Percentiles rank a stretch among this genome's conserved stretches.
These are phyloP conservation scores for Holocentrus rufus DNA, from an alignment of 2,797 vertebrate genomes.

Conservation along the genomic window DNA sequence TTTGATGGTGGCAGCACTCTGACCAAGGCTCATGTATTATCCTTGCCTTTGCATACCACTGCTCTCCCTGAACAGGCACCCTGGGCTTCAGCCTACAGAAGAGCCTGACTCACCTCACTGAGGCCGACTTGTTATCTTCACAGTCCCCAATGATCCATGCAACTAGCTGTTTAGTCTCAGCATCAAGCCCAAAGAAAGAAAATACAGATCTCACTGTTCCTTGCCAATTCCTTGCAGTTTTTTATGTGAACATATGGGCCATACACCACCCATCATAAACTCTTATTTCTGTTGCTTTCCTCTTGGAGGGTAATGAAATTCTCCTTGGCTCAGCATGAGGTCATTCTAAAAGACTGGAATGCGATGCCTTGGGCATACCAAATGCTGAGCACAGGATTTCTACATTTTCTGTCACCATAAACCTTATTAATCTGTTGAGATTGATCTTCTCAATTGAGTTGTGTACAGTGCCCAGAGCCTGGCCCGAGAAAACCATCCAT, in stretches of 20 bases:
- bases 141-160: too few species aligned
- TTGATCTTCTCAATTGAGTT: constrained; percentile 47
- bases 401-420: constrained; percentile 27
- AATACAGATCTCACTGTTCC: not conserved
- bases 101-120: too few species aligned
- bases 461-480: constrained; percentile 31
- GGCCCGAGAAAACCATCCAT: constrained; percentile 34
- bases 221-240: not conserved
- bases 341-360: constrained; percentile 43
- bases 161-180: not conserved
- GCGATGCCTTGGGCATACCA: constrained; percentile 18
- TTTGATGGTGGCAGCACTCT: too few species aligned
- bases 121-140: too few species aligned
- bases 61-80: too few species aligned
- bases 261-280: constrained; percentile 10
- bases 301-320: constrained; percentile 33
- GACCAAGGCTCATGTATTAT: too few species aligned
- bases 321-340: constrained; percentile 31
- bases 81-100: too few species aligned
- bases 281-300: not conserved
- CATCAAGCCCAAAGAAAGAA: not conserved
- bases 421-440: constrained; percentile 36
- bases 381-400: constrained; percentile 19
- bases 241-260: constrained; percentile 22
- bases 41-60: too few species aligned